A percentile compares a stretch with the other conserved stretches of the same genome.
These are phyloP conservation scores for Austrofundulus limnaeus DNA, from an alignment of 2,113 vertebrate genomes.

Conservation along the genomic window DNA sequence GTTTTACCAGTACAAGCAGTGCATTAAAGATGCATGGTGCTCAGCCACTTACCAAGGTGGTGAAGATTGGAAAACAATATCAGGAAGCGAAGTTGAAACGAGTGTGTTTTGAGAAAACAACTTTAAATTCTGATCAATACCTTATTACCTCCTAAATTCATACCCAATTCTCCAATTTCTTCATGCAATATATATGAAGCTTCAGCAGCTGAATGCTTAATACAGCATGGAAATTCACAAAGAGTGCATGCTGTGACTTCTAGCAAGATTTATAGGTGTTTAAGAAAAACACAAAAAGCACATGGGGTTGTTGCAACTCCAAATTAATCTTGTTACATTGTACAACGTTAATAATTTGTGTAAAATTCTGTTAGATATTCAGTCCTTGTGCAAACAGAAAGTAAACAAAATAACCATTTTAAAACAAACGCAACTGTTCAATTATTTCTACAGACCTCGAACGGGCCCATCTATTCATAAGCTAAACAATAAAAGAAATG, in stretches of 20 bases:
- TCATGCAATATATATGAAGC: not conserved
- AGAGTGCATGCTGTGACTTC: not conserved
- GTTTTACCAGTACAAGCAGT: constrained; percentile 25
- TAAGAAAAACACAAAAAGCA: too few relatives aligned
- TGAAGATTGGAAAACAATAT: not conserved
- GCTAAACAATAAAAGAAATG: not conserved
- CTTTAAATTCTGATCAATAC: not conserved
- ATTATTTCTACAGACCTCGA: not conserved
- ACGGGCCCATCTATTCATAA: not conserved
- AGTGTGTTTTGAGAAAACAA: not conserved
- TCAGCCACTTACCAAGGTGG: constrained; percentile 21
- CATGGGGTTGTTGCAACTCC: too few relatives aligned
- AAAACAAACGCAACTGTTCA: too few relatives aligned
- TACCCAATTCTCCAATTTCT: too few relatives aligned
- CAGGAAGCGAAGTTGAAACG: constrained; percentile 1
- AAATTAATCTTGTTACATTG: too few relatives aligned
- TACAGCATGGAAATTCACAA: too few relatives aligned
- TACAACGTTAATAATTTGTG: too few relatives aligned
- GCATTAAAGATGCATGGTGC: constrained; percentile 48
- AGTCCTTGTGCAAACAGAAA: too few relatives aligned
- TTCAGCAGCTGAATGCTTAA: not conserved
- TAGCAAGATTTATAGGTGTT: too few relatives aligned
- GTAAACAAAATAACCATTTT: too few relatives aligned
- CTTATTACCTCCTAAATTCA: too few relatives aligned
- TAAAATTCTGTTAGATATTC: too few relatives aligned